A percentile compares a stretch with the other conserved stretches of the same genome.
phyloP scores from a whole-genome alignment of 2,113 vertebrate species.

The Budorcas taxicolor region DNA sequence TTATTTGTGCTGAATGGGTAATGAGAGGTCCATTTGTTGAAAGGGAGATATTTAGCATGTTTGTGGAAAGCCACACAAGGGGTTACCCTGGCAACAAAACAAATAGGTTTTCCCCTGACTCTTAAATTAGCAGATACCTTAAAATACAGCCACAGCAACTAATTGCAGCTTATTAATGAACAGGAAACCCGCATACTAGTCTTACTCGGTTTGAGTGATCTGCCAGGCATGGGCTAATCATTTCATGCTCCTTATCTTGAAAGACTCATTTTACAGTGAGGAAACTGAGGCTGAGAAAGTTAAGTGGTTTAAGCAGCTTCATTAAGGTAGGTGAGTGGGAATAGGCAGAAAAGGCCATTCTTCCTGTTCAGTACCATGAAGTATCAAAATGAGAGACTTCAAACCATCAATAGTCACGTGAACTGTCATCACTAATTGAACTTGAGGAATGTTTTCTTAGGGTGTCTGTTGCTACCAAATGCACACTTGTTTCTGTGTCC shows the following conservation, averaged over 20 bases:
- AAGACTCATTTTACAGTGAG: neutral
- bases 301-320: neutral
- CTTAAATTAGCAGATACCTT: neutral
- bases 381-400: neutral
- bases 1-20: neutral
- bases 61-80: neutral
- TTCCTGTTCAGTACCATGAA: neutral
- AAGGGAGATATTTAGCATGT: neutral
- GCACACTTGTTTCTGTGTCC: neutral
- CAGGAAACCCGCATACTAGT: neutral
- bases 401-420: neutral
- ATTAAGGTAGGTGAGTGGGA: neutral
- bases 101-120: neutral
- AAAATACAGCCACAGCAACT: neutral
- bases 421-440: neutral
- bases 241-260: no score
- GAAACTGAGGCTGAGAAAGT: neutral
- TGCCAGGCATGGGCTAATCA: accelerated
- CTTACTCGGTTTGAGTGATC: neutral
- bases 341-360: neutral
- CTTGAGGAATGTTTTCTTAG: neutral
- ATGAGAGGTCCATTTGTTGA: neutral
- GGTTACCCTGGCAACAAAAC: conserved; percentile 6
- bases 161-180: neutral
- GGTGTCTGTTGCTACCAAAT: neutral